Base-by-base conservation (phyloP, 2,797 vertebrate species). In the Syngnathus acus region DNA sequence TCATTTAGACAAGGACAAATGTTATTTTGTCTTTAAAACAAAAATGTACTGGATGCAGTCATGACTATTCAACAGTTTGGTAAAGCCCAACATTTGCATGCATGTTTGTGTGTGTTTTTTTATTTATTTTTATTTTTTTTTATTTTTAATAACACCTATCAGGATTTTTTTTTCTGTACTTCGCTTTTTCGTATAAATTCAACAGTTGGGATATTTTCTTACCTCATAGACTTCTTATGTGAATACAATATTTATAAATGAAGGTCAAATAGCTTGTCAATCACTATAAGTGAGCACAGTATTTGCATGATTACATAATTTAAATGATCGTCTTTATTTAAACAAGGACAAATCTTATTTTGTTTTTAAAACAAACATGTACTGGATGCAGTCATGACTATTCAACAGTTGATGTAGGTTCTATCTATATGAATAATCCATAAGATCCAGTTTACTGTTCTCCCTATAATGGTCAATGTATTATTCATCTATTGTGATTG, bases 391-490 rank as follows among this genome's bases (percentile, higher is more conserved):
- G 14, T 37, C 37, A 57, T 37, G 26, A 32, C 26, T 19, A 17
- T 58, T 32, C 14, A 38, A 58, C 16, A 9, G 32, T 17, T 37
- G 26, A 7, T 58, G 26, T 17, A 37, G 5, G 14, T 58, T 58
- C 65, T 74, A 45, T 72, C 80, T 62, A 66, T 68, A 72, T 57
- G 61, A 62, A 68, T 57, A 68, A 53, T 72, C 43, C 66, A 47
- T 42, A 14, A 64, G 47, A 14, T 65, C 39, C 45, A 57, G 23
- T 58, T 55, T 38, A 38, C 55, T 58, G 55, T 48, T 66, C 26
- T 58, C 6, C 32, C 32, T 17, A 58, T 58, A 58, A 58, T 58
- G 55, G 26, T 17, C 32, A 58, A 58, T 58, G 55, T 9, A 37
- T 58, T 58, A 38, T 58, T 58, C 55, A 58, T 58, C 55, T 58